These are phyloP conservation scores for Marisa cornuarietis DNA, from an alignment of 1,140 invertebrate genomes.

Conservation along the genomic window DNA sequence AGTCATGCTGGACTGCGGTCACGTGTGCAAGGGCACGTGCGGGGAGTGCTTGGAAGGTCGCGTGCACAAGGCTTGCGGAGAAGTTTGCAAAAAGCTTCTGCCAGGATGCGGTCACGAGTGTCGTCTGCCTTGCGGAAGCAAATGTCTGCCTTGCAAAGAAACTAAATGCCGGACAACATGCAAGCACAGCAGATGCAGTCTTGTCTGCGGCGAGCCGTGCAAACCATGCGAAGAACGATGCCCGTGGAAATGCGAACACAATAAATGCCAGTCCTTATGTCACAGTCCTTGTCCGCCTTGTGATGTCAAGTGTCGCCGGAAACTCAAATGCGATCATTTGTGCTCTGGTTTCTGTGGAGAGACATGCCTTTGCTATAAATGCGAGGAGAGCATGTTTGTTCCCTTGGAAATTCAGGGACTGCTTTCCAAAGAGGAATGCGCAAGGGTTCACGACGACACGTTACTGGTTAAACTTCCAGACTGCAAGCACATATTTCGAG, in stretches of 20 bases:
- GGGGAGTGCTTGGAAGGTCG: constrained; percentile 71
- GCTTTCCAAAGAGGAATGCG: neutral
- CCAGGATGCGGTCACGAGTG: constrained; percentile 63
- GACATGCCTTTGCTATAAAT: constrained; percentile 64
- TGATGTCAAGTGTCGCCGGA: constrained; percentile 22
- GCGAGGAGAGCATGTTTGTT: constrained; percentile 5
- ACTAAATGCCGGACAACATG: constrained; percentile 71
- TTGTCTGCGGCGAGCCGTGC: constrained; percentile 64
- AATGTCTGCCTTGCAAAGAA: constrained; percentile 75
- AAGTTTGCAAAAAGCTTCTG: constrained; percentile 52
- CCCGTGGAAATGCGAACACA: constrained; percentile 68
- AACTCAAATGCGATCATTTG: constrained; percentile 70
- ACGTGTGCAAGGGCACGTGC: constrained; percentile 50
- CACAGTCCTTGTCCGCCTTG: constrained; percentile 72
- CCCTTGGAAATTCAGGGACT: neutral
- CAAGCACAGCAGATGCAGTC: constrained; percentile 70
- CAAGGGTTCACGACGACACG: neutral
- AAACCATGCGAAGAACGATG: constrained; percentile 70
- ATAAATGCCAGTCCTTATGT: constrained; percentile 71
- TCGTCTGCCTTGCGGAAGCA: constrained; percentile 35
- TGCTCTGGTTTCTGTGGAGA: constrained; percentile 74
- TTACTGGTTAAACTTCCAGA: constrained; percentile 5
- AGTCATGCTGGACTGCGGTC: constrained; percentile 43
- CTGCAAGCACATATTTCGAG: constrained; percentile 12
- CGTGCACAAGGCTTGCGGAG: constrained; percentile 68